Conservation (phyloP, 2,888 invertebrate species). For the Synanthedon formicaeformis region DNA sequence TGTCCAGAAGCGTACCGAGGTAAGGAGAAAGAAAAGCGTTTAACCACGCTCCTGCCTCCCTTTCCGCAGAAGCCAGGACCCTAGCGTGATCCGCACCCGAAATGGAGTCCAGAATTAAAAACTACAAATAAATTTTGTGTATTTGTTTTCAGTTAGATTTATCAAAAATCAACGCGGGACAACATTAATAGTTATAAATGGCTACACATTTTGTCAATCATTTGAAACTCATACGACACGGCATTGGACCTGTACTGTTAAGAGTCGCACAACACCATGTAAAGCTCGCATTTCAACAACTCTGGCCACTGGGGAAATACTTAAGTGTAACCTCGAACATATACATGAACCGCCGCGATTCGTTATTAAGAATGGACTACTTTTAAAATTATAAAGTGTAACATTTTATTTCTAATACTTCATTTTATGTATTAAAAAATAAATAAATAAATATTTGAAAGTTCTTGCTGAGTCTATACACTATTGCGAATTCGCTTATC, state of each 20-base stretch:
- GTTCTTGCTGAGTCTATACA: too few relatives aligned
- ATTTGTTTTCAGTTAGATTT: background rate
- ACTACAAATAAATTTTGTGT: background rate
- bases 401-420: too few relatives aligned
- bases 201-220: conserved; percentile 16
- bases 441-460: too few relatives aligned
- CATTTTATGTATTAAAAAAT: too few relatives aligned
- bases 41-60: too few relatives aligned
- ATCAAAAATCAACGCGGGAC: background rate
- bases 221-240: conserved; percentile 4
- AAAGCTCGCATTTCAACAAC: background rate
- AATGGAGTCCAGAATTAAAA: too few relatives aligned
- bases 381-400: conserved; percentile 6
- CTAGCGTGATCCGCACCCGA: too few relatives aligned
- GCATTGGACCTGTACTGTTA: conserved; percentile 18
- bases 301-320: background rate
- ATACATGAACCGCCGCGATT: conserved; percentile 2
- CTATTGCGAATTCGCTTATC: too few relatives aligned
- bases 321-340: background rate
- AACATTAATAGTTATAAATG: conserved; percentile 1
- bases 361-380: conserved; percentile 11
- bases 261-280: background rate
- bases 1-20: too few relatives aligned
- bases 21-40: too few relatives aligned
- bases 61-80: too few relatives aligned